Percentiles rank a stretch among this genome's conserved stretches.
These are phyloP conservation scores for Aphidius colemani DNA, from an alignment of 2,888 invertebrate genomes.

Conservation along the genomic window DNA sequence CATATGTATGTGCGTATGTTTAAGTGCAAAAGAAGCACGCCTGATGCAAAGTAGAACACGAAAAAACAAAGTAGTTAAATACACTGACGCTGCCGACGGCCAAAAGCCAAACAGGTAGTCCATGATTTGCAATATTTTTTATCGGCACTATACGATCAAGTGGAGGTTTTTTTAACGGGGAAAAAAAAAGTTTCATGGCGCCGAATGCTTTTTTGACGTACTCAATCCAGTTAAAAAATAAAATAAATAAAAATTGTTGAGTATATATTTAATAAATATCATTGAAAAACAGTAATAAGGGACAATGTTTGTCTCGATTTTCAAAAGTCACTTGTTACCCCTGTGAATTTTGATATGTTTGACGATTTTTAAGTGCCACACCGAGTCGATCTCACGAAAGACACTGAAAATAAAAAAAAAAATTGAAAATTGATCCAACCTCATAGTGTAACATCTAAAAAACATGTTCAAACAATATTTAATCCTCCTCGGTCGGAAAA, in stretches of 20 bases:
- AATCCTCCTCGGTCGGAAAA: too few relatives aligned
- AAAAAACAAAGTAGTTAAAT: constrained; percentile 29
- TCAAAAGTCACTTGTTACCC: constrained; percentile 39
- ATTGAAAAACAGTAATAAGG: background rate
- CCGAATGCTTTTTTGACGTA: constrained; percentile 17
- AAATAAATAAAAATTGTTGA: background rate
- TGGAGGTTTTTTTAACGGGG: constrained; percentile 14
- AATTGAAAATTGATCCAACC: constrained; percentile 30
- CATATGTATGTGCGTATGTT: constrained; percentile 1
- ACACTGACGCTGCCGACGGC: constrained; percentile 32
- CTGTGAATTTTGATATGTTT: constrained; percentile 52
- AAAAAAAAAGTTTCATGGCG: constrained; percentile 13
- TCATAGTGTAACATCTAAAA: background rate
- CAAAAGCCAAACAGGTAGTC: constrained; percentile 51
- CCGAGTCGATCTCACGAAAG: background rate
- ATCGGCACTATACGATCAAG: constrained; percentile 37
- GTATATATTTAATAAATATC: background rate
- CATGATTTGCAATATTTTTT: constrained; percentile 59
- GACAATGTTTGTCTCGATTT: constrained; percentile 45
- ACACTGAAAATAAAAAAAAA: constrained; percentile 6
- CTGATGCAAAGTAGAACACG: constrained; percentile 25
- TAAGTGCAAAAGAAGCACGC: constrained; percentile 20
- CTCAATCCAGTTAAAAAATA: background rate
- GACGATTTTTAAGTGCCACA: constrained; percentile 44
- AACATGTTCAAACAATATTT: constrained; percentile 1